Base-by-base conservation (phyloP, 1,140 invertebrate species). In the Drosophila ambigua region DNA sequence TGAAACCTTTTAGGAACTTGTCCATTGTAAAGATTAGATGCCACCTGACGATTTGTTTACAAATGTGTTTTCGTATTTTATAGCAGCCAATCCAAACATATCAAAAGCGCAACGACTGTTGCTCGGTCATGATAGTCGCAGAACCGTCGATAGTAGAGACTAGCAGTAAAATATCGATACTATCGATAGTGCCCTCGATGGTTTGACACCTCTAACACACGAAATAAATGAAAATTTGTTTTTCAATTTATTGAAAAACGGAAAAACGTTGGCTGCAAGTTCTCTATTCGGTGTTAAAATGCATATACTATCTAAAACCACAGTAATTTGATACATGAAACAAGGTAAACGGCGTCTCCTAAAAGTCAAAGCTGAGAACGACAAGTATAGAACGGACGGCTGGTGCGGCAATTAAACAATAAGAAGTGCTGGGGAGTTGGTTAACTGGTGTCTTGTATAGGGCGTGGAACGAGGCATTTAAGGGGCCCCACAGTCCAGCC, bases 401-500 rank as follows among this genome's bases (percentile, higher is more conserved):
- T 57, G 59, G 72, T 68, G 52, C 64, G 57, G 74, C 59, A 78
- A 83, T 83, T 79, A 79, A 78, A 82, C 82, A 85, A 85, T 78
- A 81, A 78, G 65, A 82, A 71, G 51, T 57, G 61, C 20, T 43
- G 7, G 28, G 43, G 50, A 28, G 44, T 26, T 41, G 28, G 28
- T 58, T 63, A 49, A 24, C 50, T 45, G 61, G 48, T 68, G 73
- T 87, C 60, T 73, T 64, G 26, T 51, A 44, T 67, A 74, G 82
- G 81, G 77, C 77, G 82, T 87, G 82, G 81, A 87, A 85, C 65
- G 63, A 52, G 71, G 15, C 57, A 68, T 49, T 52, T 64, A 44
- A 57, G 55, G 26, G 31, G 43, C 26, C 35, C 35, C 35, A 20
- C 26, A 39, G 35, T 2, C 11, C 11, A 39, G 4, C 35, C 44